phyloP scores from a whole-genome alignment of 2,888 invertebrate species.

The Acleris emargana region DNA sequence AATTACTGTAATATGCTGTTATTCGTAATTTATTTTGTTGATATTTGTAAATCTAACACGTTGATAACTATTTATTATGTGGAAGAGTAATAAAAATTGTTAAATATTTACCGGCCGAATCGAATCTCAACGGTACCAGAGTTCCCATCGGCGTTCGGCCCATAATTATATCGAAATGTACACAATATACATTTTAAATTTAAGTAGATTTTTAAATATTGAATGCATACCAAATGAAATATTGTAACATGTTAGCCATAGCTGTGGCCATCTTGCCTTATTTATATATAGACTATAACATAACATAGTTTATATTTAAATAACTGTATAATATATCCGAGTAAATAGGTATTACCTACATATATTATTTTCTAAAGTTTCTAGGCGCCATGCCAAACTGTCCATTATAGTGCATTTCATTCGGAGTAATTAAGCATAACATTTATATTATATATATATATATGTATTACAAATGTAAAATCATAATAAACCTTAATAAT shows the following conservation, averaged over 20 bases:
- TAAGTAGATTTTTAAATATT: constrained; percentile 68
- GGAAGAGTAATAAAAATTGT: constrained; percentile 79
- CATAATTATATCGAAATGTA: constrained; percentile 72
- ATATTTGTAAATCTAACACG: constrained; percentile 84
- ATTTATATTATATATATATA: constrained; percentile 67
- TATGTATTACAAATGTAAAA: constrained; percentile 54
- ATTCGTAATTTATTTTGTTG: constrained; percentile 84
- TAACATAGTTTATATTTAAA: constrained; percentile 39
- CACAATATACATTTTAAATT: constrained; percentile 63
- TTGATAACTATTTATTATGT: constrained; percentile 83
- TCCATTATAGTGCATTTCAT: constrained; percentile 81
- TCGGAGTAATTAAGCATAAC: constrained; percentile 79
- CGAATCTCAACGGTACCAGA: constrained; percentile 56
- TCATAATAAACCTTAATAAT: constrained; percentile 78
- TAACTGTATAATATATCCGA: constrained; percentile 32
- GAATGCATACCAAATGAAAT: constrained; percentile 65
- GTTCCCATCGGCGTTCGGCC: constrained; percentile 64
- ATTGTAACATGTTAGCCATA: constrained; percentile 73
- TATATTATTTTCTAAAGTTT: constrained; percentile 40
- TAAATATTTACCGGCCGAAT: constrained; percentile 76
- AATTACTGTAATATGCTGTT: constrained; percentile 80
- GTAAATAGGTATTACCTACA: constrained; percentile 13
- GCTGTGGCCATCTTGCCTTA: constrained; percentile 80
- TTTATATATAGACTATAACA: constrained; percentile 52
- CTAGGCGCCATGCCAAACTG: constrained; percentile 60